These are phyloP conservation scores for Scaptomyza reducta DNA, from an alignment of 2,888 invertebrate species.

Conservation along the genomic window DNA sequence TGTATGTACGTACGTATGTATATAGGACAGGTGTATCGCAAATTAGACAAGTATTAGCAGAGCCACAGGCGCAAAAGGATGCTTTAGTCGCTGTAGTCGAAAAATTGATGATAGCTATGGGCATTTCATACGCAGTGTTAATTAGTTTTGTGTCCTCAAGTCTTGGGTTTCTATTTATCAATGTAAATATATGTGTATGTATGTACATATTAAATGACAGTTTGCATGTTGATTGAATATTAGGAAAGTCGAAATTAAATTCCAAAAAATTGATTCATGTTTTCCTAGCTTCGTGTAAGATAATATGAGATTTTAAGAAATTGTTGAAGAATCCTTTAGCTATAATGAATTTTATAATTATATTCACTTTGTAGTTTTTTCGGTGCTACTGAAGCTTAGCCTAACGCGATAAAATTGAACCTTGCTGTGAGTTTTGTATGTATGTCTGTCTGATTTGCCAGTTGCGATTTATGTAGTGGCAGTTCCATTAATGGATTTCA, in stretches of 20 bases:
- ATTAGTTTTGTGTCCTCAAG: conserved; percentile 61
- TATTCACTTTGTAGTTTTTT: neutral
- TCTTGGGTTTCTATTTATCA: neutral
- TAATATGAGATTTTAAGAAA: neutral
- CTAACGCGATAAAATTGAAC: neutral
- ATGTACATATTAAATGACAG: conserved; percentile 9
- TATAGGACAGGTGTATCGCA: conserved; percentile 58
- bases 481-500: conserved; percentile 36
- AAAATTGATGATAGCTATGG: conserved; percentile 59
- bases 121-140: conserved; percentile 55
- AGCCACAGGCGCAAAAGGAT: conserved; percentile 21
- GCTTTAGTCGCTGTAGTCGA: conserved; percentile 12
- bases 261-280: neutral
- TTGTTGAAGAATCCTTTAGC: too few species aligned
- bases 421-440: neutral
- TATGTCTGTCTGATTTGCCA: neutral
- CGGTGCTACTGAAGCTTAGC: neutral
- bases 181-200: neutral
- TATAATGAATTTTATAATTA: too few species aligned
- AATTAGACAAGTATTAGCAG: conserved; percentile 66
- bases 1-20: neutral
- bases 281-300: neutral
- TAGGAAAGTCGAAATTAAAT: neutral
- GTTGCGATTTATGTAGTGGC: conserved; percentile 39
- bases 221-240: conserved; percentile 25